Evolutionary conservation across 2,113 vertebrate species (phyloP), one percentile per base, ranked within the genome.

Genomic region (Hippocampus zosterae): DNA sequence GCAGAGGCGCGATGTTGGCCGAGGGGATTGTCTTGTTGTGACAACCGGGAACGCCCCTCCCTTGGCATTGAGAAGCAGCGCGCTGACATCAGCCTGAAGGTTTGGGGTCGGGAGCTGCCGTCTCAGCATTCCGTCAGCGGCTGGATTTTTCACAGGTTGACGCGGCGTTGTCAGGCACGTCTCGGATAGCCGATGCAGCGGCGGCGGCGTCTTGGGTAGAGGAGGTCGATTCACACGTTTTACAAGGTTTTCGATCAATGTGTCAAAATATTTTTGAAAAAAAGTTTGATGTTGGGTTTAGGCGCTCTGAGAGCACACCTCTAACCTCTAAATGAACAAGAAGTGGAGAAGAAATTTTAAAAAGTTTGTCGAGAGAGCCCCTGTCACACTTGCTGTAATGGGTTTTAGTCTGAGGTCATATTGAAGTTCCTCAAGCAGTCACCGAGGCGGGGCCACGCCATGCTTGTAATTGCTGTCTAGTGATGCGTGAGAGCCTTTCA

Each of bases 31-130:
- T 41, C 80, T 85, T 83, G 63, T 53, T 53, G 65, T 68, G 84
- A 88, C 85, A 84, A 74, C 80, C 57, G 76, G 76, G 83, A 87
- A 84, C 79, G 68, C 40, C 16, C 59, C 70, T 76, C 81, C 79
- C 70, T 75, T 84, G 77, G 78, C 76, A 74, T 69, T 65, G 79
- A 79, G 74, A 80, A 81, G 73, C 25, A 42, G 67, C 79, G 71
- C 79, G 71, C 79, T 80, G 83, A 83, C 83, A 72, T 71, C 69
- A 57, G 82, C 85, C 83, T 48, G 67, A 59, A 81, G 85, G 73
- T 74, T 50, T 29, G 55, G 55, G 52, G 55, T 73, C 60, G 21
- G 15, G 73, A 77, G 64, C 62, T 29, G 21, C 71, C 23, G 74
- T 74, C 75, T 85, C 74, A 72, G 50, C 73, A 79, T 66, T 42